Evolutionary conservation across 2,888 invertebrate genomes (phyloP), one percentile per base, ranked within the genome.

Genomic region (Sesia apiformis): DNA sequence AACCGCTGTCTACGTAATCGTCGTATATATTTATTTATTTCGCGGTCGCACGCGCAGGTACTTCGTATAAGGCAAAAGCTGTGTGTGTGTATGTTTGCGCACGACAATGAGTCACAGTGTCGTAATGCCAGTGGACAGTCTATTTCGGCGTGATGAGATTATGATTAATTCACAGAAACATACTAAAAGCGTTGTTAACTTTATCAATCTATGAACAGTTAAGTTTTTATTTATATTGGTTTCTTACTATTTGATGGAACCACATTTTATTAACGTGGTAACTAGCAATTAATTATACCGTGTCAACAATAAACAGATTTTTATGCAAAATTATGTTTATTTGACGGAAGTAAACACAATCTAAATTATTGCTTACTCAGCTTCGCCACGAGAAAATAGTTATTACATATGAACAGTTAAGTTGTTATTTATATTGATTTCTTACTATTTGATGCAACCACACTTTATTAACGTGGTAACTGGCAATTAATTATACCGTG

Each of bases 111-210:
- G 68, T 87, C 87, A 87, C 73, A 70, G 64, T 84, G 76, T 76
- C 77, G 83, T 83, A 81, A 84, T 74, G 72, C 67, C 69, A 71
- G 74, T 81, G 80, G 83, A 82, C 82, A 80, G 72, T 78, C 84
- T 86, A 84, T 86, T 86, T 87, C 81, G 82, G 84, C 77, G 72
- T 76, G 80, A 84, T 82, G 84, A 82, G 76, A 82, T 81, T 83
- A 81, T 81, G 75, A 82, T 70, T 69, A 69, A 66, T 70, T 71
- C 69, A 68, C 56, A 65, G 64, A 62, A 64, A 56, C 52, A 60
- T 57, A 66, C 62, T 63, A 66, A 67, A 63, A 61, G 60, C 58
- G 55, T 59, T 55, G 56, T 58, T 46, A n/a, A 7, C 5, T 40
- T 52, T 8, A 50, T 50, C 39, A 39, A 50, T 38, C 5, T 39